Conservation (phyloP, 2,797 vertebrate species). For the Mormyrops attenuatus region DNA sequence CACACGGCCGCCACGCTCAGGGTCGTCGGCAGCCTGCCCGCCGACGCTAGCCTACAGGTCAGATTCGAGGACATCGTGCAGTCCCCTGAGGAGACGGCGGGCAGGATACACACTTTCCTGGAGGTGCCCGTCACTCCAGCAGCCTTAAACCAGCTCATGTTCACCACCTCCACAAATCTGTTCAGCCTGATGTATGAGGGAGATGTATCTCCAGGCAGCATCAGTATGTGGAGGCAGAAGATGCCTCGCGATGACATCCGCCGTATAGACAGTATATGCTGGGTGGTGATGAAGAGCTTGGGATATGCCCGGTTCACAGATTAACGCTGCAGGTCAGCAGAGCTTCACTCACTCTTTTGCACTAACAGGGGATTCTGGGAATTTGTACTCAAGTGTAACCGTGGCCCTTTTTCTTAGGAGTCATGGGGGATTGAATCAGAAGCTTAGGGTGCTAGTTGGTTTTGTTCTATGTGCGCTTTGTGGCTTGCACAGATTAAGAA, state of each 20-base stretch:
- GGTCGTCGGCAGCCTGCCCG: slow-evolving; percentile 57
- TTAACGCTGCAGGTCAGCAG: slow-evolving; percentile 67
- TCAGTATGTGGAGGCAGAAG: slow-evolving; percentile 65
- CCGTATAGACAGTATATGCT: slow-evolving; percentile 70
- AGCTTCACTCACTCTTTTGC: slow-evolving; percentile 52
- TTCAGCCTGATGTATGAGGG: slow-evolving; percentile 78
- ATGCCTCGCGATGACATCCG: slow-evolving; percentile 68
- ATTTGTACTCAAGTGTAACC: not conserved
- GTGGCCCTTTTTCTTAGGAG: not conserved
- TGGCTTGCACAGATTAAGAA: slow-evolving; percentile 12
- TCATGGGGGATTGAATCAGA: not conserved
- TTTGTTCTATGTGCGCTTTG: slow-evolving; percentile 16
- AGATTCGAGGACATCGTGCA: slow-evolving; percentile 76
- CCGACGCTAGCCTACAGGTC: slow-evolving; percentile 60
- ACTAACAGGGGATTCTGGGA: slow-evolving; percentile 52
- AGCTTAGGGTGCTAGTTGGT: not conserved
- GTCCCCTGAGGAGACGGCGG: slow-evolving; percentile 66
- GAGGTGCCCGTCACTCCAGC: slow-evolving; percentile 73
- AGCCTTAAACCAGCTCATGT: slow-evolving; percentile 77
- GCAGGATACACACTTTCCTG: slow-evolving; percentile 69
- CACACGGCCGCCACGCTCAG: slow-evolving; percentile 70
- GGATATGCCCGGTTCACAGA: slow-evolving; percentile 70
- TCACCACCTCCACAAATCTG: slow-evolving; percentile 76
- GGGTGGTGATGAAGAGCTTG: slow-evolving; percentile 68
- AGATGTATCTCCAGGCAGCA: slow-evolving; percentile 67